phyloP scores from a whole-genome alignment of 2,888 invertebrate genomes.

The Leucania comma region DNA sequence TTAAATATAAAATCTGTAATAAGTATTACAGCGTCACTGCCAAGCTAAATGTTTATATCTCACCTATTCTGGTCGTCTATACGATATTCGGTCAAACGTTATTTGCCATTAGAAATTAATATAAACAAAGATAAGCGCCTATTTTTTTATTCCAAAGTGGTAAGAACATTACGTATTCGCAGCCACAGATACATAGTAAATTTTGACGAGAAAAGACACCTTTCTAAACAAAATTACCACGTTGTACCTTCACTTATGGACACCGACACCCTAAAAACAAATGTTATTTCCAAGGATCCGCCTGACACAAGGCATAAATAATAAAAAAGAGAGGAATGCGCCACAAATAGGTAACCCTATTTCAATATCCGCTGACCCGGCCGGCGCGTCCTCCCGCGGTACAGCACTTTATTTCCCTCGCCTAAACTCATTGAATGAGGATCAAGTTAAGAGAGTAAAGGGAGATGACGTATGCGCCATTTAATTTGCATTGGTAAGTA shows the following conservation, averaged over 20 bases:
- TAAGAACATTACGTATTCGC: background rate
- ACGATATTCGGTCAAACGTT: background rate
- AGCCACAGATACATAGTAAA: background rate
- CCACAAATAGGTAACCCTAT: slow-evolving; percentile 75
- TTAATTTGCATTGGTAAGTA: slow-evolving; percentile 36
- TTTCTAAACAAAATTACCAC: background rate
- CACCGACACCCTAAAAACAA: slow-evolving; percentile 12
- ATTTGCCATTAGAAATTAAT: background rate
- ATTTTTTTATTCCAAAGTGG: background rate
- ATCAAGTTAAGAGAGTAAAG: slow-evolving; percentile 39
- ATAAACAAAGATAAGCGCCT: no score
- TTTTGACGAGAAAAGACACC: background rate
- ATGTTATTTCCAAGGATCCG: background rate
- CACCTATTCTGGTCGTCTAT: no score
- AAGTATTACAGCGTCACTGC: no score
- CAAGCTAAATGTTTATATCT: no score
- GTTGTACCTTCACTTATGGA: slow-evolving; percentile 1
- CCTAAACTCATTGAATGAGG: slow-evolving; percentile 65
- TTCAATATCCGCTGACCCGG: slow-evolving; percentile 81
- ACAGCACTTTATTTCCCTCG: slow-evolving; percentile 77
- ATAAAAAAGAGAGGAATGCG: slow-evolving; percentile 61
- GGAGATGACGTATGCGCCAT: slow-evolving; percentile 33
- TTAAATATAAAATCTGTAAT: no score
- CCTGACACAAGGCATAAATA: slow-evolving; percentile 68
- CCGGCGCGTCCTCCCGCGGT: slow-evolving; percentile 43